Evolutionary conservation across 1,140 invertebrate genomes (phyloP).

Genomic region (Heliothis virescens): DNA sequence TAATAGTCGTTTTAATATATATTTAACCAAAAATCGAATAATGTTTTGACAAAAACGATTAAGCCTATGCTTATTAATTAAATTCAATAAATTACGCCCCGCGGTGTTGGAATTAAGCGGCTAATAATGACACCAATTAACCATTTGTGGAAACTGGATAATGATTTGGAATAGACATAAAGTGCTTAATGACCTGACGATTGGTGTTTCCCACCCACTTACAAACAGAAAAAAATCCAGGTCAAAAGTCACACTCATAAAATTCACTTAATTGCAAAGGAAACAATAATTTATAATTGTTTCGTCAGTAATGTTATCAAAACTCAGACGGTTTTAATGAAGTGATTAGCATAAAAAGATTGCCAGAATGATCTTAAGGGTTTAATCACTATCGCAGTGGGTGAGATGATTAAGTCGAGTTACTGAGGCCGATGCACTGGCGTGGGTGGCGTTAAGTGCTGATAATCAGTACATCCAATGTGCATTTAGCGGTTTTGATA

Average conservation of each 20-base stretch:
- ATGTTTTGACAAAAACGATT: not conserved
- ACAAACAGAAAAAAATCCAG: not conserved
- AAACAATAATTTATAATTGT: conserved; percentile 7
- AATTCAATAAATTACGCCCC: conserved; percentile 20
- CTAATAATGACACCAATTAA: conserved; percentile 22
- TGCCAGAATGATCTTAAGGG: conserved; percentile 15
- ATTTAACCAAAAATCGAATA: not conserved
- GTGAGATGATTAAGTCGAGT: conserved; percentile 47
- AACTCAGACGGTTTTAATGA: conserved; percentile 26
- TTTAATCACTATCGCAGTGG: conserved; percentile 50
- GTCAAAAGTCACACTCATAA: conserved; percentile 13
- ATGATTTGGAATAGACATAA: conserved; percentile 1
- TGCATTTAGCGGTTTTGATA: conserved; percentile 13
- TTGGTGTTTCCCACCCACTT: conserved; percentile 17
- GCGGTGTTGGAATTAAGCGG: conserved; percentile 1
- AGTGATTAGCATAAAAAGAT: conserved; percentile 36
- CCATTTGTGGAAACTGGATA: not conserved
- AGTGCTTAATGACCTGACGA: not conserved
- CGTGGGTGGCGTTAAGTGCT: conserved; percentile 29
- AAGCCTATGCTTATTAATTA: not conserved
- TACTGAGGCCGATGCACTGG: conserved; percentile 14
- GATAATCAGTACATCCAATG: conserved; percentile 28
- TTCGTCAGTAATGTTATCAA: conserved; percentile 22
- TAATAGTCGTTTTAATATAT: not conserved
- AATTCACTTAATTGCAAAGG: not conserved